phyloP scores from a whole-genome alignment of 1,140 invertebrate genomes.

The Aphaenogaster rudis region DNA sequence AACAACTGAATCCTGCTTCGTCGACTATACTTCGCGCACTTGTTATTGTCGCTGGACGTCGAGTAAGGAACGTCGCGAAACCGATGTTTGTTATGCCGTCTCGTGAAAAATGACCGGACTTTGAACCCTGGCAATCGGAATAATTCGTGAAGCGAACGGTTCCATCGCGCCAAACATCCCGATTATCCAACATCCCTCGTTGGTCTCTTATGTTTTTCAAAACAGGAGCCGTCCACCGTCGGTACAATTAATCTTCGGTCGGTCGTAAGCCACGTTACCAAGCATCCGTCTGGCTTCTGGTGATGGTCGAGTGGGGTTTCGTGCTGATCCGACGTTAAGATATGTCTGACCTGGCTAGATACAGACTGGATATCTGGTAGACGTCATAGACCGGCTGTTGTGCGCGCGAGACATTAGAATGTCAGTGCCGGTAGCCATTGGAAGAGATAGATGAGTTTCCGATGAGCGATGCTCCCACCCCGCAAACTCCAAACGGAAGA shows the following conservation, averaged over 20 bases:
- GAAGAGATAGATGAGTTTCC: slow-evolving; percentile 61
- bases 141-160: slow-evolving; percentile 37
- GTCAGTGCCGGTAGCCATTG: slow-evolving; percentile 67
- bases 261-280: slow-evolving; percentile 78
- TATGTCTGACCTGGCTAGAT: slow-evolving; percentile 75
- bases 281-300: slow-evolving; percentile 75
- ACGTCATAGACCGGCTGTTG: slow-evolving; percentile 75
- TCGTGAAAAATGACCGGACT: slow-evolving; percentile 28
- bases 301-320: slow-evolving; percentile 74
- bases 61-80: background rate
- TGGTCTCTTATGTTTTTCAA: slow-evolving; percentile 71
- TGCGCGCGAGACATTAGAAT: slow-evolving; percentile 67
- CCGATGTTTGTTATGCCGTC: slow-evolving; percentile 13
- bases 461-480: slow-evolving; percentile 20
- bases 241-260: slow-evolving; percentile 80
- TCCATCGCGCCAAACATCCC: slow-evolving; percentile 48
- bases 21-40: slow-evolving; percentile 6
- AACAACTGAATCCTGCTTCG: slow-evolving; percentile 24
- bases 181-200: slow-evolving; percentile 59
- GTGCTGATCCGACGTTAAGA: slow-evolving; percentile 81
- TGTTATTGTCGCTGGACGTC: slow-evolving; percentile 10
- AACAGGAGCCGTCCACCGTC: slow-evolving; percentile 80
- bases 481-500: background rate
- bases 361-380: slow-evolving; percentile 74
- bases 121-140: slow-evolving; percentile 22